A percentile compares a stretch with the other conserved stretches of the same genome.
phyloP scores from a whole-genome alignment of 2,113 vertebrate genomes.

The Cairina moschata region DNA sequence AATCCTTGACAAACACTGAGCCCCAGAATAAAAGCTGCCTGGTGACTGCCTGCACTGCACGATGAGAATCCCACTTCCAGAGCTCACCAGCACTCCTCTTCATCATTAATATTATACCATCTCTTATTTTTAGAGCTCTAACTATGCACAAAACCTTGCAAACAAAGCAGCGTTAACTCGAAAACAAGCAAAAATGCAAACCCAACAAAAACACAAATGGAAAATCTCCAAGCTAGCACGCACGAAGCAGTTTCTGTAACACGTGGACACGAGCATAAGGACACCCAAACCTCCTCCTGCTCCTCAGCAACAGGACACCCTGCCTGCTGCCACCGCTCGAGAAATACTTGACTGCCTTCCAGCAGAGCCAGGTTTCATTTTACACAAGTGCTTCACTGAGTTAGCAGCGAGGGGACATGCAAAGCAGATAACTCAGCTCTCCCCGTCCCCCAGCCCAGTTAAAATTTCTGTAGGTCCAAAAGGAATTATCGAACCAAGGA shows the following conservation, averaged over 20 bases:
- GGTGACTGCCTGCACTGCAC: neutral
- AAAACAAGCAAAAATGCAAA: neutral
- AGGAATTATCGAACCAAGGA: neutral
- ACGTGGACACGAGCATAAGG: neutral
- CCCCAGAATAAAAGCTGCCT: neutral
- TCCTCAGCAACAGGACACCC: neutral
- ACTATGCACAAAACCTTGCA: neutral
- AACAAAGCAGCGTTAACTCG: neutral
- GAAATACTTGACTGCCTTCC: slow-evolving; percentile 30
- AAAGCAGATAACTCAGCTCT: neutral
- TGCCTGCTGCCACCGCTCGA: neutral
- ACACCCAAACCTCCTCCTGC: neutral
- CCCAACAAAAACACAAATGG: neutral
- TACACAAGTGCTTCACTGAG: neutral
- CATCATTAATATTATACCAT: neutral
- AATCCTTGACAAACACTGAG: neutral
- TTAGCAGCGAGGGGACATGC: neutral
- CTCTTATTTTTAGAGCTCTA: neutral
- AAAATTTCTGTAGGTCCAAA: neutral
- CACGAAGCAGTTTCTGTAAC: too few relatives aligned
- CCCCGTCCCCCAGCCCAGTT: neutral
- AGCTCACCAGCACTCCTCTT: neutral
- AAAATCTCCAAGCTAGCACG: neutral
- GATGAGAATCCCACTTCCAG: neutral
- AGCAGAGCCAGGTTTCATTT: slow-evolving; percentile 40